Evolutionary conservation across 2,113 vertebrate species (phyloP), one percentile per base, ranked within the genome.

Genomic region (Solea solea): DNA sequence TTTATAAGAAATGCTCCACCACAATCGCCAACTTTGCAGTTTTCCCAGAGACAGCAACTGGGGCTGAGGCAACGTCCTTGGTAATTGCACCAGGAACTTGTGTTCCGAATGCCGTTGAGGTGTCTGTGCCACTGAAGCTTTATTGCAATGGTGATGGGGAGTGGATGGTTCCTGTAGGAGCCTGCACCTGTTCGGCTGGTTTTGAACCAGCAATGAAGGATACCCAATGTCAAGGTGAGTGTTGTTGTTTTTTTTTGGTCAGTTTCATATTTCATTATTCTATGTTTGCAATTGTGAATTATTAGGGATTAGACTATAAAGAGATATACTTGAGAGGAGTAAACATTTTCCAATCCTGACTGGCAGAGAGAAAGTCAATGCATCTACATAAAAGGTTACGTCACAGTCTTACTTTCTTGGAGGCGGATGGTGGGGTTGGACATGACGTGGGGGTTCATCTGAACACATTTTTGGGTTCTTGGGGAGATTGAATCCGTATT

Each of bases 81-180:
- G 98, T 99, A 75, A 99, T 99, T 0, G 98, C 98, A 0, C 98
- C 96, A 0, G 98, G 98, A 71, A 97, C 95, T 48, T 99, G 98
- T 53, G 95, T 99, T 58, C 89, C 95, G 45, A 99, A 98, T 0
- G 97, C 97, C 0, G 82, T 97, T 78, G 98, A 99, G 91, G 95
- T 98, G 63, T 98, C 97, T 0, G 98, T 99, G 46, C 98, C 98
- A 0, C 92, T 99, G 16, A 99, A 98, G 80, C 95, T 99, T 16
- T 99, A 99, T 86, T 99, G 98, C 90, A 99, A 99, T 0, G 97
- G 97, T 0, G 98, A 99, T 0, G 98, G 98, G 1, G 98, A 99
- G 75, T 98, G 98, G 98, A 99, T 99, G 98, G 97, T 99, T 72
- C 98, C 98, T 0, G 96, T 99, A 11, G 97, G 98, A 44, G 95